Percentiles rank a stretch among this genome's conserved stretches.
phyloP scores from a whole-genome alignment of 2,797 vertebrate species.

The Danio aesculapii region DNA sequence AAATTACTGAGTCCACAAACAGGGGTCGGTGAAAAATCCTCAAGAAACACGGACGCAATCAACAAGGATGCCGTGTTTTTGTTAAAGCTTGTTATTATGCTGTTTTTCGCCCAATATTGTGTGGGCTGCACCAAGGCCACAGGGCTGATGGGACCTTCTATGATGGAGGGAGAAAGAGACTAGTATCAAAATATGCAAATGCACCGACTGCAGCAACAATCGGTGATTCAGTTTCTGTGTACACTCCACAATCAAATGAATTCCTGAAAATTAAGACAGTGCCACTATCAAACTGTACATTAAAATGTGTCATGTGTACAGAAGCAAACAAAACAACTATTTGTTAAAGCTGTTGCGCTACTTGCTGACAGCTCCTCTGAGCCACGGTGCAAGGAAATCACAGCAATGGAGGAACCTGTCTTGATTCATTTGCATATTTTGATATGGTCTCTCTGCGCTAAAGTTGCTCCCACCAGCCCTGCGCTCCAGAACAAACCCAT shows the following conservation, averaged over 20 bases:
- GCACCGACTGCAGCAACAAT: background rate
- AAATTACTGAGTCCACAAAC: no score
- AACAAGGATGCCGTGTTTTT: background rate
- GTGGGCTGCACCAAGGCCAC: constrained; percentile 7
- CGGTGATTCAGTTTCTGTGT: background rate
- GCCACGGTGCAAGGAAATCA: background rate
- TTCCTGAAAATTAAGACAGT: background rate
- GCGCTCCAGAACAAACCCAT: background rate
- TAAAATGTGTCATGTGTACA: background rate
- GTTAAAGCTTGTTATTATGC: constrained; percentile 1
- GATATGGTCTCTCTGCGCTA: constrained; percentile 5
- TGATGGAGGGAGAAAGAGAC: background rate
- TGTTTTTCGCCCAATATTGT: background rate
- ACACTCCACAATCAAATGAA: constrained; percentile 1
- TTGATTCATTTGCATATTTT: constrained; percentile 31
- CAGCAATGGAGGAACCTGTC: background rate
- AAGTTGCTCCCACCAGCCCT: constrained; percentile 13
- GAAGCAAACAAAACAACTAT: constrained; percentile 3
- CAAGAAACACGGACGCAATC: background rate
- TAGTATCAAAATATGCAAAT: constrained; percentile 11
- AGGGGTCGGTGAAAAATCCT: no score
- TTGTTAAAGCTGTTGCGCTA: background rate
- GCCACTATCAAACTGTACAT: background rate
- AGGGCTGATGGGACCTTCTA: constrained; percentile 10
- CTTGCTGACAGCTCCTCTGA: background rate